Conservation (phyloP, 2,888 invertebrate species). For the Dromius quadrimaculatus region DNA sequence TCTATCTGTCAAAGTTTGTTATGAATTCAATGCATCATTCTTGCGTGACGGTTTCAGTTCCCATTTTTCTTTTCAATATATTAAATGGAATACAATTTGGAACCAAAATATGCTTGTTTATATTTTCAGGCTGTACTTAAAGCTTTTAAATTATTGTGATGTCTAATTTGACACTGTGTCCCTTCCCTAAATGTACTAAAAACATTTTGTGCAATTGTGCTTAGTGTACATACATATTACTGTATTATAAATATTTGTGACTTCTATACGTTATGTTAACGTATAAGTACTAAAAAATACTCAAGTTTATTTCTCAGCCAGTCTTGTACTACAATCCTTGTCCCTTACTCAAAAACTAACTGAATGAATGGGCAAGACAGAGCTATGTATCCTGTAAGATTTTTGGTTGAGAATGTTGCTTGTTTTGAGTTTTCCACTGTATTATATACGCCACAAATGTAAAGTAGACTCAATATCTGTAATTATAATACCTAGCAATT, state of each 20-base stretch:
- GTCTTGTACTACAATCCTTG: conserved; percentile 20
- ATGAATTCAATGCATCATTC: too few species aligned
- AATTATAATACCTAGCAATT: conserved; percentile 43
- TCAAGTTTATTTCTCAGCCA: conserved; percentile 33
- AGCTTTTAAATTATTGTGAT: conserved; percentile 26
- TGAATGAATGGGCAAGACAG: conserved; percentile 8
- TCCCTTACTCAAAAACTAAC: conserved; percentile 16
- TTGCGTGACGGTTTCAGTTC: too few species aligned
- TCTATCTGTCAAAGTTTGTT: too few species aligned
- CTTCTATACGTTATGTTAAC: conserved; percentile 43
- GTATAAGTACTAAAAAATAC: conserved; percentile 42
- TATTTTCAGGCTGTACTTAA: too few species aligned
- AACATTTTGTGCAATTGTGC: conserved; percentile 45
- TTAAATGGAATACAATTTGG: too few species aligned
- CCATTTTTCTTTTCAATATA: too few species aligned
- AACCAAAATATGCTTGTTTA: too few species aligned
- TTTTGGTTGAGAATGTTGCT: conserved; percentile 30
- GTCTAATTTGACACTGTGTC: conserved; percentile 23
- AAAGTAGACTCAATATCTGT: conserved; percentile 41
- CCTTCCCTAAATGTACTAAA: conserved; percentile 25
- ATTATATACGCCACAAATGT: conserved; percentile 40
- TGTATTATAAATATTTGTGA: conserved; percentile 27
- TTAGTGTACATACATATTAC: conserved; percentile 30
- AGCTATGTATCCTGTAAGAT: not conserved
- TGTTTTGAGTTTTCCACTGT: conserved; percentile 41